Evolutionary conservation across 2,113 vertebrate genomes (phyloP), one percentile per base, ranked within the genome.

Genomic region (Clarias macrocephalus): DNA sequence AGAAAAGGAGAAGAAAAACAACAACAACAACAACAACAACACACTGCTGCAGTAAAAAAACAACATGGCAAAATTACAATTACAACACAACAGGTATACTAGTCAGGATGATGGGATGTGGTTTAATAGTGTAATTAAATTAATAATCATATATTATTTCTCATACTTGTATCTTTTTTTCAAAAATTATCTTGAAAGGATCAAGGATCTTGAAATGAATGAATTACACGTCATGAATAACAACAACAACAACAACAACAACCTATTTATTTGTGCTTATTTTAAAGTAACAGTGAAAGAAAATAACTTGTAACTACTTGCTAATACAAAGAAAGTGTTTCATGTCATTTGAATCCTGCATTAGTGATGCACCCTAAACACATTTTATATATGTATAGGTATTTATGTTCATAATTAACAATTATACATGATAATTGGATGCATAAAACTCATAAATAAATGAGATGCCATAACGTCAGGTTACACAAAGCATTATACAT

Each of bases 1-100:
- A 62, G 56, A 76, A 30, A 63, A 42, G 57, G 72, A 75, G 63
- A 80, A 72, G 59, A 72, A n/a, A 77, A 56, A 42, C 42, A 42
- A 48, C 6, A 48, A 48, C 42, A 42, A 42, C 42, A 42, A 42
- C 48, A 48, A 48, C 48, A 48, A 48, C 7, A 68, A 63, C 28
- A 33, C 10, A 72, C 19, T 72, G 11, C 5, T 72, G 60, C 6
- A 5, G 0, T 42, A 16, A 82, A 63, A 59, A 48, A 48, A 70
- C 10, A 70, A 70, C 33, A 18, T 33, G 16, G 15, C 28, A 30
- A 68, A 68, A 68, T 33, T 42, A 48, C 0, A 48, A 18, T 13
- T 21, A 10, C 70, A 42, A 42, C 30, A 48, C 70, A 23, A 25
- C 72, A 48, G 23, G 37, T 13, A 37, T 6, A 13, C 5, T 42